These are phyloP conservation scores for Drosophila recens DNA, from an alignment of 2,888 invertebrate species.

Conservation along the genomic window DNA sequence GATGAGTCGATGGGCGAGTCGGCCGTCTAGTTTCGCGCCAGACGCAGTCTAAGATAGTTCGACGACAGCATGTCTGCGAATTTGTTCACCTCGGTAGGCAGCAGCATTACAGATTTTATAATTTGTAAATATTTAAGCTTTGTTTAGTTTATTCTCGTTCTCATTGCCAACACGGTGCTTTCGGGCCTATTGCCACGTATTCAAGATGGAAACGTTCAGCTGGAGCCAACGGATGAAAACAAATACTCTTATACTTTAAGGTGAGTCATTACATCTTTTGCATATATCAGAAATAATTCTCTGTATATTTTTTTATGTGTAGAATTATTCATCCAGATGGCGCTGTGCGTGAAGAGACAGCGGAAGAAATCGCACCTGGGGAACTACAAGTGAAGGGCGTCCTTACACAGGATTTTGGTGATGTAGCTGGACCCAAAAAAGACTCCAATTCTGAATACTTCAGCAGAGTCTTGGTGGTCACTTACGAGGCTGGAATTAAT, in stretches of 20 bases:
- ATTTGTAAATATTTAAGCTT: neutral
- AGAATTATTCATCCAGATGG: slow-evolving; percentile 24
- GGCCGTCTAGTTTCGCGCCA: slow-evolving; percentile 30
- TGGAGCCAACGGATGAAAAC: slow-evolving; percentile 30
- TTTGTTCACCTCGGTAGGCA: slow-evolving; percentile 22
- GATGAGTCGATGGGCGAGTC: slow-evolving; percentile 30
- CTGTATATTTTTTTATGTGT: no score
- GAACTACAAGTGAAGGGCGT: slow-evolving; percentile 25
- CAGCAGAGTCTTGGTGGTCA: slow-evolving; percentile 15
- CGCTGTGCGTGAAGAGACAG: slow-evolving; percentile 36
- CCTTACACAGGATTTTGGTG: slow-evolving; percentile 17
- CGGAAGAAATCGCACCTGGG: slow-evolving; percentile 31
- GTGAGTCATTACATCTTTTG: neutral
- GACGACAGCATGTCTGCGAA: slow-evolving; percentile 34
- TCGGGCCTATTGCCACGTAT: slow-evolving; percentile 34
- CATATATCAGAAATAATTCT: neutral
- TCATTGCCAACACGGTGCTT: slow-evolving; percentile 11
- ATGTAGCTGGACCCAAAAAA: neutral
- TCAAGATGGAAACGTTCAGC: slow-evolving; percentile 12
- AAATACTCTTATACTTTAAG: slow-evolving; percentile 27
- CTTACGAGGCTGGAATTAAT: slow-evolving; percentile 39
- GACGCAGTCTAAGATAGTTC: slow-evolving; percentile 21
- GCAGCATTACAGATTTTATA: neutral
- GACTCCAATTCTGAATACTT: neutral
- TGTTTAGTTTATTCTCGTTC: slow-evolving; percentile 28